Evolutionary conservation across 35 echinoderm and acorn worm genomes (phyloP), one percentile per base, ranked within the genome.

Genomic region (Heliocidaris tuberculata): DNA sequence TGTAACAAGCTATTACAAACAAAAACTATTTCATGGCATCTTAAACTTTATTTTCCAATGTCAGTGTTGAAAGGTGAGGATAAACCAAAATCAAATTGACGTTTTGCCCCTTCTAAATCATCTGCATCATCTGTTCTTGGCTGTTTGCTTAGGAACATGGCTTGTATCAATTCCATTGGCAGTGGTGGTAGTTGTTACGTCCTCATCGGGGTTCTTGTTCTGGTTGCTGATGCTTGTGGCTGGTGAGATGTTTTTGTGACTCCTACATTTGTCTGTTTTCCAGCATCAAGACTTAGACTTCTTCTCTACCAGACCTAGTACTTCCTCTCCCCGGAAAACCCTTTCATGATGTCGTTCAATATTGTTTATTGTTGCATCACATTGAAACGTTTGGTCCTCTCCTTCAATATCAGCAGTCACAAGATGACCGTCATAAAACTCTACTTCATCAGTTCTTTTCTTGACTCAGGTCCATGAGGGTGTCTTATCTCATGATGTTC

Each of bases 41-140:
- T n/a, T n/a, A n/a, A 4, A 78, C 91, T 85, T 94, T 85, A 61
- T 59, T 94, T 61, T 42, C 31, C 93, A 85, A 94, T 94, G 61
- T 60, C 47, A 85, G 29, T 86, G 78, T 71, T n/a, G 24, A 94
- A 85, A 27, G 93, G 47, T 35, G 60, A 78, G n/a, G n/a, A 27
- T 32, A 59, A 32, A 11, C 31, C 56, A 31, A 47, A 85, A 6
- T 94, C 11, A 29, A 54, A 13, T 48, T 32, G 59, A 71, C 48
- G 27, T 32, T 94, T 49, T 15, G 59, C 93, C 30, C 59, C 85
- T 29, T 85, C 31, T 78, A 0, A 31, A 94, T 31, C 60, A 2
- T 85, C 93, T 94, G 6, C 32, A 85, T 65, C 29, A 47, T 50
- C 60, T 78, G 21, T 21, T 29, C 61, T 94, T 32, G 15, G 61